Base-by-base conservation (phyloP, 2,797 vertebrate species). In the Orientallactaga sibirica region DNA sequence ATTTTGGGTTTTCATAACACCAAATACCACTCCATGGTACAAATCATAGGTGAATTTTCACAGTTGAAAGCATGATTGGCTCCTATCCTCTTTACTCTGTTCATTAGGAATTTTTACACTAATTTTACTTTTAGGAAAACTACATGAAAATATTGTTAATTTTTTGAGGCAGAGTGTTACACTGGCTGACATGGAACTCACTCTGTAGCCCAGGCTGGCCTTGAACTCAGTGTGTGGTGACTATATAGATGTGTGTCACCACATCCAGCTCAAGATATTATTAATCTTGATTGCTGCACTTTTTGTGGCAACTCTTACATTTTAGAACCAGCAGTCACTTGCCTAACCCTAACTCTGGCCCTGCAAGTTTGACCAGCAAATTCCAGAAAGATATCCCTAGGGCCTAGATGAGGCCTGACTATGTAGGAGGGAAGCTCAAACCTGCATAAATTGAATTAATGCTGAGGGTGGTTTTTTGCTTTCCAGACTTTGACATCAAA, bases 91-190 rank as follows among this genome's bases (percentile, higher is more conserved):
- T 58, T 37, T 43, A 66, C 8, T n/a, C 67, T 71, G 24, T 70
- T 88, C 27, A 67, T 78, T 18, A 41, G 27, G 7, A 66, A 77
- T 80, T 90, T 70, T 73, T 75, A 15, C n/a, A 79, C 16, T 88
- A 14, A 52, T 76, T 93, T 92, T 61, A 66, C 29, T 64, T 77
- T n/a, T 71, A 76, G 84, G 73, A 41, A 61, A 78, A 58, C 55
- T 58, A 58, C 55, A 58, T 58, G 10, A 58, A 58, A 16, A 58
- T 58, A 70, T 27, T 24, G 66, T 27, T 27, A 27, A 67, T 25
- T 29, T 67, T 64, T 64, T 77, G 77, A 48, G 8, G 48, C 55
- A 58, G 11, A 16, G 55, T 58, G 12, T 58, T 58, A 58, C 55
- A 14, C 55, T 58, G 55, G 55, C 55, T 58, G 55, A 58, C 55